These are phyloP conservation scores for Cyrtorhinus lividipennis DNA, from an alignment of 1,140 invertebrate genomes.

Conservation along the genomic window DNA sequence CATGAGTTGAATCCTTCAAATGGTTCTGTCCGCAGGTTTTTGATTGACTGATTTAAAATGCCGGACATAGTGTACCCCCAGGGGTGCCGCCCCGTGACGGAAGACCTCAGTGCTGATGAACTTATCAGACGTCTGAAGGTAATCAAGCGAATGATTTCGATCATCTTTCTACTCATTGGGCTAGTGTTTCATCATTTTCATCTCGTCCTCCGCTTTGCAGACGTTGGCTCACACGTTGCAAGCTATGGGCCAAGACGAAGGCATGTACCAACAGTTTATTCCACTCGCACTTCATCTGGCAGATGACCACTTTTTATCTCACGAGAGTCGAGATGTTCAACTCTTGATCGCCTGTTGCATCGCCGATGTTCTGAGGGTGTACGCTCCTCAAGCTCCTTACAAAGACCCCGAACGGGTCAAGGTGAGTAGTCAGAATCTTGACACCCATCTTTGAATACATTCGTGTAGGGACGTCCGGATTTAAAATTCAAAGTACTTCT, in stretches of 20 bases:
- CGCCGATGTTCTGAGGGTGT: conserved; percentile 92
- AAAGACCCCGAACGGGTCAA: conserved; percentile 87
- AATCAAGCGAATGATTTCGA: too few species aligned
- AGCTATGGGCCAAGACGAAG: conserved; percentile 89
- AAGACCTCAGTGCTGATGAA: conserved; percentile 89
- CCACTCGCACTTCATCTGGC: conserved; percentile 86
- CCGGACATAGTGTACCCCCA: conserved; percentile 69
- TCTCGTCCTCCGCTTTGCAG: conserved; percentile 27
- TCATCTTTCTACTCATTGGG: conserved; percentile 1
- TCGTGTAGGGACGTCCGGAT: neutral
- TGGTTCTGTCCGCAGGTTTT: too few species aligned
- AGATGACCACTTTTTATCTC: conserved; percentile 80
- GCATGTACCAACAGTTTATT: conserved; percentile 84
- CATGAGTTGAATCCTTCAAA: too few species aligned
- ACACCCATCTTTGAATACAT: conserved; percentile 12
- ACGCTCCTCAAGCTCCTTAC: conserved; percentile 95
- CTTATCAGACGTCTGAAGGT: conserved; percentile 86
- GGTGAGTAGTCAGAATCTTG: conserved; percentile 28
- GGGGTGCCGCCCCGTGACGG: conserved; percentile 73
- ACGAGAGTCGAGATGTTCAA: conserved; percentile 84
- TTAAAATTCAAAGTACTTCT: neutral
- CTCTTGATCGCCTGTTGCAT: conserved; percentile 91
- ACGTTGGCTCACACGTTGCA: conserved; percentile 84
- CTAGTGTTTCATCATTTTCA: neutral
- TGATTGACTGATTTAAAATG: too few species aligned